Evolutionary conservation across 53 echinoderm and acorn worm genomes (phyloP).

Genomic region (Stichopus horrens): DNA sequence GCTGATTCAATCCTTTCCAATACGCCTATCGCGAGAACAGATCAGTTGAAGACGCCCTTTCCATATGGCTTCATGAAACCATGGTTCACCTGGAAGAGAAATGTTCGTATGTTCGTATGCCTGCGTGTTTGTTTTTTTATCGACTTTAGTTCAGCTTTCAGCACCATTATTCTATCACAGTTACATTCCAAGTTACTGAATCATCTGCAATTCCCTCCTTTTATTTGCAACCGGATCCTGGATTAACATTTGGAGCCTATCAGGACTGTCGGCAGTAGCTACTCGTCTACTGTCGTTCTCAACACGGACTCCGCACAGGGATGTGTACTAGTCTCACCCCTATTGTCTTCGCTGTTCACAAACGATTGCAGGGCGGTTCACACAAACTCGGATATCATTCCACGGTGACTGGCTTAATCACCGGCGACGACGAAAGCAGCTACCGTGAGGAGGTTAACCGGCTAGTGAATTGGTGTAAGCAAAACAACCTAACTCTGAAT

Average conservation of each 20-base stretch:
- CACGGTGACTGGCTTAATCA: no score
- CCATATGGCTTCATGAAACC: conserved; percentile 3
- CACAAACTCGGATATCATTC: no score
- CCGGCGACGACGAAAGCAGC: no score
- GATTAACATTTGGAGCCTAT: neutral
- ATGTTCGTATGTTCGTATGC: neutral
- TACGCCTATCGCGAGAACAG: conserved; percentile 46
- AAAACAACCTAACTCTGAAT: no score
- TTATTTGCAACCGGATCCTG: neutral
- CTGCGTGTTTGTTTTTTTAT: no score
- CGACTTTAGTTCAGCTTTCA: neutral
- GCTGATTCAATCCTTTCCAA: conserved; percentile 1
- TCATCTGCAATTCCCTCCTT: neutral
- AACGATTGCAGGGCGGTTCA: no score
- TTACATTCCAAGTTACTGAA: neutral
- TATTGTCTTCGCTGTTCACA: no score
- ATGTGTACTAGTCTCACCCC: no score
- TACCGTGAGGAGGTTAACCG: no score
- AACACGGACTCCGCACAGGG: no score
- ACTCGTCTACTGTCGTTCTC: neutral
- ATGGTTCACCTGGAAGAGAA: conserved; percentile 1
- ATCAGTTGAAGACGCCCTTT: conserved; percentile 47
- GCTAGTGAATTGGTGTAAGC: no score
- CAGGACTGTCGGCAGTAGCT: neutral
- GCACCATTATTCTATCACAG: neutral